Percentiles rank a stretch among this genome's conserved stretches.
phyloP scores from a whole-genome alignment of 2,797 vertebrate genomes.

The Pseudomugil gertrudae region DNA sequence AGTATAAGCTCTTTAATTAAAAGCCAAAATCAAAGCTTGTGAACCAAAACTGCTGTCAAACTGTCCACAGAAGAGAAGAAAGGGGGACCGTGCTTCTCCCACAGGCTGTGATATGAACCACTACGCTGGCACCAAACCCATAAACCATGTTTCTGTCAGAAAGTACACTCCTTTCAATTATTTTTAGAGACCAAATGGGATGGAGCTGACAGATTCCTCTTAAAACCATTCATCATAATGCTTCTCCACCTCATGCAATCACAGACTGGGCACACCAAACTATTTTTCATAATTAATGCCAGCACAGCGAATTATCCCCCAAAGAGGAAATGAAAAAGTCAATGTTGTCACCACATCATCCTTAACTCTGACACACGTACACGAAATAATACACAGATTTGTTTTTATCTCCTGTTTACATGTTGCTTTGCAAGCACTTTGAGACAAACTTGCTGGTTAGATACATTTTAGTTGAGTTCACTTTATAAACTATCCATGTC shows the following conservation, averaged over 20 bases:
- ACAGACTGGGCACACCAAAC: constrained; percentile 35
- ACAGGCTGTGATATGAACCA: constrained; percentile 14
- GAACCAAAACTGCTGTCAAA: background rate
- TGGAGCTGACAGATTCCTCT: constrained; percentile 50
- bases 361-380: constrained; percentile 31
- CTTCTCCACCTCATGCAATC: constrained; percentile 33
- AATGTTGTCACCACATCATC: constrained; percentile 41
- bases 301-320: constrained; percentile 28
- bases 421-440: constrained; percentile 52
- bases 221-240: constrained; percentile 50
- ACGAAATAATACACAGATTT: constrained; percentile 29
- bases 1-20: constrained; percentile 8
- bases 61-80: constrained; percentile 14
- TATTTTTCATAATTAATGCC: constrained; percentile 69
- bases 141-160: constrained; percentile 63
- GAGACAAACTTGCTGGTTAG: constrained; percentile 25
- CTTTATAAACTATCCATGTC: constrained; percentile 46
- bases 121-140: constrained; percentile 36
- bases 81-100: constrained; percentile 4
- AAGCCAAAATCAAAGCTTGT: background rate
- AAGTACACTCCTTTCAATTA: constrained; percentile 53
- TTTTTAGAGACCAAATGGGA: constrained; percentile 43
- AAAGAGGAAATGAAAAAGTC: constrained; percentile 53
- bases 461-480: constrained; percentile 40
- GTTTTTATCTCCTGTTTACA: constrained; percentile 36